Base-by-base conservation (phyloP, 2,888 invertebrate genomes). In the Hypercompe scribonia region DNA sequence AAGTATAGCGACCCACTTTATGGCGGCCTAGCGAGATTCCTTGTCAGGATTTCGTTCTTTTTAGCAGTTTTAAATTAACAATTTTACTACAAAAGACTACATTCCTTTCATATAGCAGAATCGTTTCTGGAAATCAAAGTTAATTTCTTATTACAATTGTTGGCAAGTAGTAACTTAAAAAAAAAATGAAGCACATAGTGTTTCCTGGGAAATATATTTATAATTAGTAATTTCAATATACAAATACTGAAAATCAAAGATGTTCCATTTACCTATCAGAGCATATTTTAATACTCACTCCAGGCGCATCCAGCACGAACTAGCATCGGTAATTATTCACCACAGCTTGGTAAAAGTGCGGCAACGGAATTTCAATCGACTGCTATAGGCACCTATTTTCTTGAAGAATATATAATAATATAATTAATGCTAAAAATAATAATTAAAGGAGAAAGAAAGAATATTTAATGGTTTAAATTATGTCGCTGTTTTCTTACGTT, bases 361-460 rank as follows among this genome's bases (percentile, higher is more conserved):
- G 28, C 4, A 46, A 36, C 78, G 81, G 86, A 85, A 87, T 87
- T 83, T 83, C 81, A 86, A 87, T 83, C 74, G 76, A 68, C 34
- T 65, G 66, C 39, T 67, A 28, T 42, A 58, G 65, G 61, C 69
- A 54, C 67, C 75, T 78, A 81, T 82, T 82, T 80, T 42, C 79
- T 76, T 73, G 72, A 71, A 28, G 71, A 64, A 75, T 21, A 46
- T 67, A 46, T n/a, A 46, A 67, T 42, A 34, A 67, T 67, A 66
- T 66, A 71, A 66, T 71, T 33, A 50, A 54, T 66, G 31, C 24
- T 11, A n/a, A n/a, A n/a, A n/a, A n/a, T 58, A 58, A n/a, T 39
- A n/a, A n/a, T 28, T 54, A 13, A 58, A 58, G 28, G 68, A 39
- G 18, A 58, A 58, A 28, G n/a, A 15, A 34, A 2, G 54, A 34